Conservation (phyloP, 2,888 invertebrate species). For the Cryptophagus acutangulus region DNA sequence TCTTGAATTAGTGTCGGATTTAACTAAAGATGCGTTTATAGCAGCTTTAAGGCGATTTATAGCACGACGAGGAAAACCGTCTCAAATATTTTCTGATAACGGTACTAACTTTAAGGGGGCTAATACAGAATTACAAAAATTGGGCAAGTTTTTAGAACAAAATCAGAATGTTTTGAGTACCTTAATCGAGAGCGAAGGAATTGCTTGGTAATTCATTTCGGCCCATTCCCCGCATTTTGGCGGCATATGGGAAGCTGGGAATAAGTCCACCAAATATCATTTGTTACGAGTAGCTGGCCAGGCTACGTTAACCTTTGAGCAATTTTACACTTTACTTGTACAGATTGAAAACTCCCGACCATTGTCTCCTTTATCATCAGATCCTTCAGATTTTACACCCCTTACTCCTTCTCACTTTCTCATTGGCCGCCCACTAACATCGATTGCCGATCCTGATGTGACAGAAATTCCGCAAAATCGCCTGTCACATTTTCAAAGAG, state of each 20-base stretch:
- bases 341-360: background rate
- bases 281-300: background rate
- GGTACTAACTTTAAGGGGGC: constrained; percentile 5
- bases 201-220: background rate
- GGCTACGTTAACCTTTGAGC: background rate
- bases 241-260: background rate
- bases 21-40: background rate
- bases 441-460: background rate
- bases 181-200: background rate
- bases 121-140: background rate
- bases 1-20: background rate
- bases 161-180: background rate
- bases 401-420: background rate
- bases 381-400: background rate
- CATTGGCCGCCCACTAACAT: background rate
- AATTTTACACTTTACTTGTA: background rate
- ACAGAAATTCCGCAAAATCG: background rate
- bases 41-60: background rate
- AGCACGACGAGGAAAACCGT: constrained; percentile 1
- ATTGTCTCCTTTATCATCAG: background rate
- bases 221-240: constrained; percentile 1
- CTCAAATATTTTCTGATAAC: background rate
- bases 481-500: background rate
- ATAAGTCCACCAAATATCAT: background rate
- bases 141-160: background rate